These are phyloP conservation scores for Blastobasis lacticolella DNA, from an alignment of 2,888 invertebrate genomes.

Conservation along the genomic window DNA sequence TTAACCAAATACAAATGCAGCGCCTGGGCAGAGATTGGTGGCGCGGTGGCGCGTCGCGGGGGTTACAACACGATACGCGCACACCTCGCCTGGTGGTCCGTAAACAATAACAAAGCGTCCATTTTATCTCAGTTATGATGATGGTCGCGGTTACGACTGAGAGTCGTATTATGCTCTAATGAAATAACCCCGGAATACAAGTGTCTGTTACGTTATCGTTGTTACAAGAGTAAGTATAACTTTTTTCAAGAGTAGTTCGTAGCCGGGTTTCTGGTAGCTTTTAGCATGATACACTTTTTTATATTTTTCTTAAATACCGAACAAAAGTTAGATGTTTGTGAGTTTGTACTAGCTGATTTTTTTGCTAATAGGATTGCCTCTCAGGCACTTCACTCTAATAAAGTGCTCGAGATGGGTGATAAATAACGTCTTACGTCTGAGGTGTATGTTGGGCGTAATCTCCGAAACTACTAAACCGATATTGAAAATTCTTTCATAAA, in stretches of 20 bases:
- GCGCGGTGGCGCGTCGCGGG: constrained; percentile 61
- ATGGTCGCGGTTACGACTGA: constrained; percentile 30
- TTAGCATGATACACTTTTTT: neutral
- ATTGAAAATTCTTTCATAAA: too few species aligned
- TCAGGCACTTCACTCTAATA: too few species aligned
- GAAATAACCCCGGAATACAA: constrained; percentile 15
- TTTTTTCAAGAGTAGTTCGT: constrained; percentile 11
- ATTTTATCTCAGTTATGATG: constrained; percentile 49
- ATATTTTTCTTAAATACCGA: too few species aligned
- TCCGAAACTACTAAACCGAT: too few species aligned
- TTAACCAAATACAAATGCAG: constrained; percentile 52
- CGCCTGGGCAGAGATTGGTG: constrained; percentile 32
- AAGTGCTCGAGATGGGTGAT: too few species aligned
- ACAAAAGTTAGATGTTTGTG: too few species aligned
- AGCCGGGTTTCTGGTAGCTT: constrained; percentile 21
- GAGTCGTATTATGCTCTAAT: constrained; percentile 17
- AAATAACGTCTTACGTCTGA: too few species aligned
- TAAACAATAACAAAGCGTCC: constrained; percentile 61
- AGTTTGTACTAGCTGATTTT: too few species aligned
- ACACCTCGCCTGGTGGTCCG: constrained; percentile 53
- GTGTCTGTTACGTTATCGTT: constrained; percentile 19
- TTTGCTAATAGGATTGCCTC: too few species aligned
- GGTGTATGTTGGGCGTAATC: too few species aligned
- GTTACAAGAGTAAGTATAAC: too few species aligned
- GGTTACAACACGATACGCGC: constrained; percentile 31